Conservation (phyloP, 1,140 invertebrate species). For the Idris sp. region DNA sequence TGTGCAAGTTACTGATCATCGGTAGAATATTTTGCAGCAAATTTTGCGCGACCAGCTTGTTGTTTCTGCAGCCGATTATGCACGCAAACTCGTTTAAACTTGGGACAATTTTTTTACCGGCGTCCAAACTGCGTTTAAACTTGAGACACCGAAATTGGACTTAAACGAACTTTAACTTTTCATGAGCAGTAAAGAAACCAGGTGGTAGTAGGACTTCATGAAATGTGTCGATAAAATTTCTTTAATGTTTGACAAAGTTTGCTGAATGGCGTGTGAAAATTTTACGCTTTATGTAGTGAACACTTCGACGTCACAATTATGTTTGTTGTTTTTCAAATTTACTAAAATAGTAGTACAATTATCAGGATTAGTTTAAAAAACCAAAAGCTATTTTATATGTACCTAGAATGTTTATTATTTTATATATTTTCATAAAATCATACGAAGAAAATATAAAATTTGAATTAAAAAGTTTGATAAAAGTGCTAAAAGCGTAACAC, state of each 20-base stretch:
- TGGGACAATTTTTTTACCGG: conserved; percentile 31
- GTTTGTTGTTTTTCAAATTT: too few relatives aligned
- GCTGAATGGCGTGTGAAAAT: conserved; percentile 37
- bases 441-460: too few relatives aligned
- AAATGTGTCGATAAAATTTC: conserved; percentile 63
- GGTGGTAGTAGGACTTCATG: conserved; percentile 50
- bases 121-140: conserved; percentile 56
- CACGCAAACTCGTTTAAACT: conserved; percentile 56
- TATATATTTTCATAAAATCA: too few relatives aligned
- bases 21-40: conserved; percentile 11
- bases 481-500: too few relatives aligned
- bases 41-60: conserved; percentile 26
- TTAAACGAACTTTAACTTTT: conserved; percentile 62
- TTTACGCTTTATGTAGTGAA: conserved; percentile 29
- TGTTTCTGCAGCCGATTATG: conserved; percentile 30
- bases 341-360: too few relatives aligned
- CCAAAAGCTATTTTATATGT: too few relatives aligned
- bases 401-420: too few relatives aligned
- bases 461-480: too few relatives aligned
- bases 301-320: conserved; percentile 26
- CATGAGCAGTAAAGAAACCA: conserved; percentile 60
- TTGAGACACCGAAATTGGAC: conserved; percentile 52
- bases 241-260: conserved; percentile 56
- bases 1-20: too few relatives aligned
- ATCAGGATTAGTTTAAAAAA: too few relatives aligned